Evolutionary conservation across 2,113 vertebrate species (phyloP).

Genomic region (Arizona elegans): DNA sequence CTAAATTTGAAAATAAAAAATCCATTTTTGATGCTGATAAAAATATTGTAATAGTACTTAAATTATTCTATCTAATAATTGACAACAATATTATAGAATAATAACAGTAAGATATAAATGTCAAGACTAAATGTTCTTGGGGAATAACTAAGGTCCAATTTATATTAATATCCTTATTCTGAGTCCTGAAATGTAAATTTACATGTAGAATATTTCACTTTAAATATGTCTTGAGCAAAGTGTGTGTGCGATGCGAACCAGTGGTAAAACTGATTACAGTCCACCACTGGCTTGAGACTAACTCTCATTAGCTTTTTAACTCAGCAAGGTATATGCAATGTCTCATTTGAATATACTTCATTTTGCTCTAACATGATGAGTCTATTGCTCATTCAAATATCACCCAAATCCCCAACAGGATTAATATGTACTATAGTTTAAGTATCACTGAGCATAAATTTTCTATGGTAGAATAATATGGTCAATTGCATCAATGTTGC

Average conservation of each 20-base stretch:
- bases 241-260: too few relatives aligned
- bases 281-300: slow-evolving; percentile 14
- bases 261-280: too few relatives aligned
- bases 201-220: slow-evolving; percentile 37
- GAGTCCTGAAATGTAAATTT: slow-evolving; percentile 50
- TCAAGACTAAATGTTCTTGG: background rate
- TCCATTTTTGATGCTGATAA: background rate
- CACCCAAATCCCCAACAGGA: background rate
- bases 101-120: slow-evolving; percentile 19
- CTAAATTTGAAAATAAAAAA: background rate
- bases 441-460: background rate
- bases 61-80: background rate
- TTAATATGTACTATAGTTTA: background rate
- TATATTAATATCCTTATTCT: slow-evolving; percentile 54
- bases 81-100: background rate
- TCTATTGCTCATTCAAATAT: slow-evolving; percentile 1
- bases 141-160: slow-evolving; percentile 42
- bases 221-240: slow-evolving; percentile 35
- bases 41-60: background rate
- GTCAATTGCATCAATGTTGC: background rate
- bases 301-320: background rate
- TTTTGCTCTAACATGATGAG: background rate
- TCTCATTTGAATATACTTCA: background rate
- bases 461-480: background rate
- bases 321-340: background rate